phyloP scores from a whole-genome alignment of 2,113 vertebrate species.

The Hymenochirus boettgeri region DNA sequence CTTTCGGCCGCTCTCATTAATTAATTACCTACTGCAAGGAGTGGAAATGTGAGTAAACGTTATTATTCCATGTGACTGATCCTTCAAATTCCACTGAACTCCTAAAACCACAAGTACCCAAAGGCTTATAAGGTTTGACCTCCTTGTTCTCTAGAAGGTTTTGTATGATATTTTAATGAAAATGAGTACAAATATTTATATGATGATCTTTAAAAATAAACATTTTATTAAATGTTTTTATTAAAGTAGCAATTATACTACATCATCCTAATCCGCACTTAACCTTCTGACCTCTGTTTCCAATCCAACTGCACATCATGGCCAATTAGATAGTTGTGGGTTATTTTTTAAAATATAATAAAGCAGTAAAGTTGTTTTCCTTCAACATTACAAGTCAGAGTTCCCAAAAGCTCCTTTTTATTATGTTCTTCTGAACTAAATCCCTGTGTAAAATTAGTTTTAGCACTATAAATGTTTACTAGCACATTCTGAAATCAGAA shows the following conservation, averaged over 20 bases:
- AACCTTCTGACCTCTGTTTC: conserved; percentile 8
- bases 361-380: not conserved
- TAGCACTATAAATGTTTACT: not conserved
- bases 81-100: no score
- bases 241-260: not conserved
- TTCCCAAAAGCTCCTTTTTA: not conserved
- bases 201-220: conserved; percentile 44
- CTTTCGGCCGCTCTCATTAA: no score
- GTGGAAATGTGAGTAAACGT: no score
- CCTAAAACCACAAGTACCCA: not conserved
- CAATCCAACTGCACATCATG: conserved; percentile 7
- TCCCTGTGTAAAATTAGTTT: conserved; percentile 10
- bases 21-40: no score
- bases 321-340: conserved; percentile 4
- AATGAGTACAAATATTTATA: conserved; percentile 44
- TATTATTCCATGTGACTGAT: no score
- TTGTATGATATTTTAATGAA: conserved; percentile 43
- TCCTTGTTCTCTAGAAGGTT: conserved; percentile 31
- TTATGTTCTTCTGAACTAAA: conserved; percentile 2
- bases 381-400: conserved; percentile 4
- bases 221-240: conserved; percentile 34
- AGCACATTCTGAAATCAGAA: not conserved
- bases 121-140: conserved; percentile 42
- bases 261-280: conserved; percentile 2
- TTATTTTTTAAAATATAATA: not conserved